Percentiles rank a stretch among this genome's conserved stretches.
These are phyloP conservation scores for Sterrhoptilus dennistouni DNA, from an alignment of 2,113 vertebrate species.

Conservation along the genomic window DNA sequence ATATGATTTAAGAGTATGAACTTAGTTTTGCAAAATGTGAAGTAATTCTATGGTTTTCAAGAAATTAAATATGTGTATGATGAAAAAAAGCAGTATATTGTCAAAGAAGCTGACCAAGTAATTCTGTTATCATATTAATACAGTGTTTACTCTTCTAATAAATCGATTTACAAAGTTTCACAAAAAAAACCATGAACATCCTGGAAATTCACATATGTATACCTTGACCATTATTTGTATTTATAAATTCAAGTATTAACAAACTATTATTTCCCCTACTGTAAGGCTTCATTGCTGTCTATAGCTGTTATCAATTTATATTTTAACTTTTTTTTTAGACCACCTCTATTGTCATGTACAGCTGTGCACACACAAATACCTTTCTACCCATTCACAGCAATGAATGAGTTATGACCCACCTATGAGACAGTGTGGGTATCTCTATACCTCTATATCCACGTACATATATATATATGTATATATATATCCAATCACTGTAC, in stretches of 20 bases:
- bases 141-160: background rate
- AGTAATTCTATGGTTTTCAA: background rate
- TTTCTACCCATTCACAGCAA: background rate
- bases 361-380: background rate
- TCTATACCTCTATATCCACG: background rate
- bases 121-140: background rate
- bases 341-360: background rate
- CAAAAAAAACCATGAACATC: background rate
- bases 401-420: too few species aligned
- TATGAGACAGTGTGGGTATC: background rate
- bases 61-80: background rate
- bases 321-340: background rate
- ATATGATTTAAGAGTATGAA: background rate
- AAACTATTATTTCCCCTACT: background rate
- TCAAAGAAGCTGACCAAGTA: background rate
- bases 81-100: background rate
- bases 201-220: background rate
- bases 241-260: background rate
- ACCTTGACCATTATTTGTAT: background rate
- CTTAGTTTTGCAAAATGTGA: background rate
- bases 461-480: background rate
- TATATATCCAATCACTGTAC: background rate
- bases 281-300: background rate
- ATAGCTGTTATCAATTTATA: background rate
- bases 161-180: background rate